phyloP scores from a whole-genome alignment of 2,113 vertebrate genomes.

The Muntiacus reevesi region DNA sequence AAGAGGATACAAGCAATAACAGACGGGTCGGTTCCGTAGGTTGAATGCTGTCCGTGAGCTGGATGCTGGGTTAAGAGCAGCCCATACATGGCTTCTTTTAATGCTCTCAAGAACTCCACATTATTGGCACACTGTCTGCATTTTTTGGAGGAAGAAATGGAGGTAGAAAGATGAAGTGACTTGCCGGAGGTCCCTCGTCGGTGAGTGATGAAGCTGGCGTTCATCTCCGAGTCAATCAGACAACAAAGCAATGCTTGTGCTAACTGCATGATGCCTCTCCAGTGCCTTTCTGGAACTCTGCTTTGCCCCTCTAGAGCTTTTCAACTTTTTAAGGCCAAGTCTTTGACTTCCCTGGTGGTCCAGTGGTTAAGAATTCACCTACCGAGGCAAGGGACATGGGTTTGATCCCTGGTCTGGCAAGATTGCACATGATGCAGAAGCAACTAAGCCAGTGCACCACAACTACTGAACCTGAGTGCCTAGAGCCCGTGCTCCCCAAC shows the following conservation, averaged over 20 bases:
- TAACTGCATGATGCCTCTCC: fast-evolving
- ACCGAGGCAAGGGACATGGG: background rate
- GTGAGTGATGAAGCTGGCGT: too few relatives aligned
- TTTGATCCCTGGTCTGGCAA: background rate
- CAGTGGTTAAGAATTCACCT: background rate
- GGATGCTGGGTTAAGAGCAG: too few relatives aligned
- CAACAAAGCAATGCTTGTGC: fast-evolving
- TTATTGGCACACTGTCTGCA: background rate
- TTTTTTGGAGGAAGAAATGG: background rate
- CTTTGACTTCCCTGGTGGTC: background rate
- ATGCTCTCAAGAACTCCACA: background rate
- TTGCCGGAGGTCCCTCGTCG: background rate
- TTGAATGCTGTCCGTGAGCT: background rate
- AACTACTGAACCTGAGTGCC: background rate
- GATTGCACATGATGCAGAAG: background rate
- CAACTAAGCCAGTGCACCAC: background rate
- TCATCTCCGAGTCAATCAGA: background rate
- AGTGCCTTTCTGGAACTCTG: background rate
- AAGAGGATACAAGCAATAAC: background rate
- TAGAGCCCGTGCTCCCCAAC: background rate
- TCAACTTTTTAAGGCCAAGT: background rate
- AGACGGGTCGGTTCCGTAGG: fast-evolving
- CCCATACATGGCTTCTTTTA: background rate
- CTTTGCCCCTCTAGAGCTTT: background rate
- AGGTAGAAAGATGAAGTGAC: background rate